Percentiles rank a stretch among this genome's conserved stretches.
Conservation (phyloP, 1,140 invertebrate species). For the Trinorchestia longiramus region DNA sequence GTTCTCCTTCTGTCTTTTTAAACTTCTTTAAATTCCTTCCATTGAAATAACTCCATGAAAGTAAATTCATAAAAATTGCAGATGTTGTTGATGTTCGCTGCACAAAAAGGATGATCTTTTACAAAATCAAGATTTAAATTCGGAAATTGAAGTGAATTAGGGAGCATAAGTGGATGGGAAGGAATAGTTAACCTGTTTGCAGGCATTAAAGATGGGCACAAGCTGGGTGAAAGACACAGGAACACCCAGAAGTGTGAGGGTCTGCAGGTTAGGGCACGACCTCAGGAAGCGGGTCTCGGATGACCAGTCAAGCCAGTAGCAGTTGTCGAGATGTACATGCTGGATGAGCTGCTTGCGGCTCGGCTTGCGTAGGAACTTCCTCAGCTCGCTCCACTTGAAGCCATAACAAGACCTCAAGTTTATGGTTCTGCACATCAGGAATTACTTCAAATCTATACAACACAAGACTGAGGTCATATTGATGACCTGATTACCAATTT, state of each 20-base stretch:
- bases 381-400: constrained; percentile 50
- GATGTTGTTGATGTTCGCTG: too few relatives aligned
- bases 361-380: neutral
- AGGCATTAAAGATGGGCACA: constrained; percentile 35
- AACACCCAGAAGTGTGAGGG: constrained; percentile 32
- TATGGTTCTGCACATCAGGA: neutral
- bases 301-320: constrained; percentile 45
- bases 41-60: too few relatives aligned
- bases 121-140: too few relatives aligned
- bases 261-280: constrained; percentile 30
- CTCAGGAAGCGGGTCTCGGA: constrained; percentile 6
- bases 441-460: neutral
- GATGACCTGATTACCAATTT: neutral
- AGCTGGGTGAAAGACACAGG: constrained; percentile 25
- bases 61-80: too few relatives aligned
- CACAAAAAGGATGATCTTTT: too few relatives aligned
- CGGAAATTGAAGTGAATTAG: too few relatives aligned
- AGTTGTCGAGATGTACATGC: constrained; percentile 40
- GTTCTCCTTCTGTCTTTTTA: too few relatives aligned
- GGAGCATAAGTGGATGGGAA: neutral
- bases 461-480: neutral
- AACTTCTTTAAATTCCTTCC: too few relatives aligned
- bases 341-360: constrained; percentile 46
- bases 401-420: constrained; percentile 38
- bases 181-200: constrained; percentile 12